Percentiles rank a stretch among this genome's conserved stretches.
phyloP scores from a whole-genome alignment of 2,113 vertebrate genomes.

The Orientallactaga bullata region DNA sequence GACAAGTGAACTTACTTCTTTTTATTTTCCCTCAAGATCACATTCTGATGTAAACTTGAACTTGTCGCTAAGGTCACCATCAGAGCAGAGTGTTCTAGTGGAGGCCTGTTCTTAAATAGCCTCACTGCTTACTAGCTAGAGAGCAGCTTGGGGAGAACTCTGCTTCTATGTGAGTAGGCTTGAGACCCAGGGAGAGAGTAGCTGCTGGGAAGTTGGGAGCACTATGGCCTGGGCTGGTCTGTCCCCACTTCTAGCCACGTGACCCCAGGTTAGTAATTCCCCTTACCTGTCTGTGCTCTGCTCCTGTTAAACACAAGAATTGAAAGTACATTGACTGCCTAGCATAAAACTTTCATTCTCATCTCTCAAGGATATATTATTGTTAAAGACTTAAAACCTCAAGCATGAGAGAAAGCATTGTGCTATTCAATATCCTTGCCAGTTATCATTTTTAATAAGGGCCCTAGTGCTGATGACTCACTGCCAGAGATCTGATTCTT shows the following conservation, averaged over 20 bases:
- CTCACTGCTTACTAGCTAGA: background rate
- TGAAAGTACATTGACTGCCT: background rate
- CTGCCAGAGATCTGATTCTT: background rate
- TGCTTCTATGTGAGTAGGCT: background rate
- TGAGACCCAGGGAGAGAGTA: background rate
- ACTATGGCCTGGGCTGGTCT: background rate
- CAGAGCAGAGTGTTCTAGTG: background rate
- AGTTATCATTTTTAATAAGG: background rate
- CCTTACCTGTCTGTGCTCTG: background rate
- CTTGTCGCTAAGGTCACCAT: conserved; percentile 3
- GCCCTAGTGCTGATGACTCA: background rate
- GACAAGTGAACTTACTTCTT: background rate
- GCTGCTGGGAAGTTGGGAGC: background rate
- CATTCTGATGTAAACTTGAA: background rate
- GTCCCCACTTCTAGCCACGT: background rate
- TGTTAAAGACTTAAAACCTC: background rate
- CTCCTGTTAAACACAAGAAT: background rate
- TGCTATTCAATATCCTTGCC: background rate
- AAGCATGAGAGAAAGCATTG: conserved; percentile 31
- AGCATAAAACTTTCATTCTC: background rate
- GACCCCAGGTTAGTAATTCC: background rate
- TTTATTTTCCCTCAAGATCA: conserved; percentile 16
- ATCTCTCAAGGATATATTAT: background rate
- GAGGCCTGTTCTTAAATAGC: background rate
- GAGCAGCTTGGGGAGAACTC: background rate